Evolutionary conservation across 2,888 invertebrate species (phyloP).

Genomic region (Odontothrips loti): DNA sequence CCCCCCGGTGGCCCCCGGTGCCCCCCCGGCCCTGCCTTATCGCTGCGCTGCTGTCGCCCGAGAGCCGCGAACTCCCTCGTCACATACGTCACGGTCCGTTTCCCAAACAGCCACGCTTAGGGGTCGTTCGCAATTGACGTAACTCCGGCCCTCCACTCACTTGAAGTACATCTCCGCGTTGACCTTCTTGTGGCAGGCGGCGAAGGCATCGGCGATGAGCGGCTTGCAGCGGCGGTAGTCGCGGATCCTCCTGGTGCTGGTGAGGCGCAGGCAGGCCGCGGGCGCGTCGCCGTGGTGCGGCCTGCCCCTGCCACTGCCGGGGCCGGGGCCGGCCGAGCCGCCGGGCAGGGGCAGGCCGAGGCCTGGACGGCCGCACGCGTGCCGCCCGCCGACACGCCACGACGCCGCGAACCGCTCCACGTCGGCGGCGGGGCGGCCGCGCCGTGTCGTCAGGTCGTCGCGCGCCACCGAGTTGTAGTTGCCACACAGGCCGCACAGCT

Average conservation of each 20-base stretch:
- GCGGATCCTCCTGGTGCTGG: constrained; percentile 35
- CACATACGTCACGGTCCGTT: neutral
- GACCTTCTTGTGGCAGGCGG: constrained; percentile 71
- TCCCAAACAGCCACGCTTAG: no score
- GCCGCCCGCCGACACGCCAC: constrained; percentile 83
- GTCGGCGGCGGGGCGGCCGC: constrained; percentile 62
- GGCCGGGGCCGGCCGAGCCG: constrained; percentile 33
- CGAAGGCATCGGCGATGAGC: constrained; percentile 58
- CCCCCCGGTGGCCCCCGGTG: neutral
- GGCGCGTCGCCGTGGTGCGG: constrained; percentile 34
- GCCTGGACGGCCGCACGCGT: constrained; percentile 57
- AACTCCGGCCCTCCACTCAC: constrained; percentile 42
- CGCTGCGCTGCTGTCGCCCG: neutral
- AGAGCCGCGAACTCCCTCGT: neutral
- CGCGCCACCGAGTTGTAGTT: constrained; percentile 84
- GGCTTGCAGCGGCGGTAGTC: constrained; percentile 51
- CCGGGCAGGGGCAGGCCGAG: constrained; percentile 33
- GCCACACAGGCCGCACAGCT: constrained; percentile 86
- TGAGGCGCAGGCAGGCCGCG: constrained; percentile 35
- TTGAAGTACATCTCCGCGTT: constrained; percentile 78
- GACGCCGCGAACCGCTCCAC: constrained; percentile 73
- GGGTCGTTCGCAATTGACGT: neutral
- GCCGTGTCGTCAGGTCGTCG: constrained; percentile 75
- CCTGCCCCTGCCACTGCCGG: no score
- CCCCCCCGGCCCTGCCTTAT: neutral